Percentiles rank a stretch among this genome's conserved stretches.
phyloP scores from a whole-genome alignment of 2,113 vertebrate genomes.

The Indri indri region DNA sequence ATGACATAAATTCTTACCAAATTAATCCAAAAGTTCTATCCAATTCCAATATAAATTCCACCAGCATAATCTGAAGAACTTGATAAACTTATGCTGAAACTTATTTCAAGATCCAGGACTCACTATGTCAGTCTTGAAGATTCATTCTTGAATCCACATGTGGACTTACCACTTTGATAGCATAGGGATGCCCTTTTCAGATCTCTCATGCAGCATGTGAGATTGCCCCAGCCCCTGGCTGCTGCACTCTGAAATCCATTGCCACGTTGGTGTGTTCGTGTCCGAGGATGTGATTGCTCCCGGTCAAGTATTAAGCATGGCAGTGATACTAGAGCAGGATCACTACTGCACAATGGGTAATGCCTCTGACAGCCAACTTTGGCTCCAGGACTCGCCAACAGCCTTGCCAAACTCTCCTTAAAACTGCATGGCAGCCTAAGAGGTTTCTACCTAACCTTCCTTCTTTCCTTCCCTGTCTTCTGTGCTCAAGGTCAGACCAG shows the following conservation, averaged over 20 bases:
- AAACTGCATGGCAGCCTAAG: background rate
- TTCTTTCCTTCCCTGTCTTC: background rate
- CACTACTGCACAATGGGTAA: too few relatives aligned
- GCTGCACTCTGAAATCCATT: background rate
- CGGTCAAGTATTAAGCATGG: background rate
- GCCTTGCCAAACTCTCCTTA: background rate
- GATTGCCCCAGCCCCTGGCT: background rate
- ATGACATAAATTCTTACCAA: background rate
- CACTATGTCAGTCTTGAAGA: background rate
- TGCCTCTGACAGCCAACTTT: background rate
- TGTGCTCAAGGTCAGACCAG: background rate
- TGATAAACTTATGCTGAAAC: background rate
- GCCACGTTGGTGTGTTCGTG: background rate
- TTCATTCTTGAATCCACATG: background rate
- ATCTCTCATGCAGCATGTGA: background rate
- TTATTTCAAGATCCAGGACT: background rate
- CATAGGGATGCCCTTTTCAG: too few relatives aligned
- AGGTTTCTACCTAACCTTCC: background rate
- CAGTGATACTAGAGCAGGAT: background rate
- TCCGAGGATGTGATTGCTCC: background rate
- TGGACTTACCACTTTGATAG: background rate
- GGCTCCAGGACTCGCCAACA: background rate
- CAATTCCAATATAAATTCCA: background rate
- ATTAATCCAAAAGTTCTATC: background rate
- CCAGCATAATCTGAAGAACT: background rate